Conservation (phyloP, 2,888 invertebrate species). For the Zelleria hepariella region DNA sequence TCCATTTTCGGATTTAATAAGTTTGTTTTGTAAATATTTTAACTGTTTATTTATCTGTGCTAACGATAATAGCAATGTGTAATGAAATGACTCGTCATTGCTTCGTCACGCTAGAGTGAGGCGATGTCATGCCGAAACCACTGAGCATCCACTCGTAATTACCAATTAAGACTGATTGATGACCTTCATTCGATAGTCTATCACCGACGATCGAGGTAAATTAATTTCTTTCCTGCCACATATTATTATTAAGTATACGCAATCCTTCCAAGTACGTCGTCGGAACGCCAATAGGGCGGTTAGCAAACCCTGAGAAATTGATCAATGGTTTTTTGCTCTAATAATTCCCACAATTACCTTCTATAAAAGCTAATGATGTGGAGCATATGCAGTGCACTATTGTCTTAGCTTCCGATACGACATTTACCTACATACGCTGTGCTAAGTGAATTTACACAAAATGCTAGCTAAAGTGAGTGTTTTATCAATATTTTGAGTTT, state of each 20-base stretch:
- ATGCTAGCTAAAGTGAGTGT: slow-evolving; percentile 51
- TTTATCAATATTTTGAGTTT: too few relatives aligned
- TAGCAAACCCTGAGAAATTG: slow-evolving; percentile 61
- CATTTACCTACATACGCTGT: slow-evolving; percentile 17
- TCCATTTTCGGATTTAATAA: too few relatives aligned
- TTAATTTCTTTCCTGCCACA: slow-evolving; percentile 4
- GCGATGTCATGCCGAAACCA: background rate
- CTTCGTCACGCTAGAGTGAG: background rate
- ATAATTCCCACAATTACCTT: slow-evolving; percentile 66
- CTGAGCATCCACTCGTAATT: background rate
- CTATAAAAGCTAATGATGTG: slow-evolving; percentile 60
- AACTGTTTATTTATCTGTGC: too few relatives aligned
- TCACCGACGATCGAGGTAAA: background rate
- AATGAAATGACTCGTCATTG: background rate
- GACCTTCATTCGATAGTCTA: background rate
- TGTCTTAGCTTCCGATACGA: slow-evolving; percentile 28
- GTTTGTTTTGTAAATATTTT: too few relatives aligned
- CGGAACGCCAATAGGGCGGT: slow-evolving; percentile 47
- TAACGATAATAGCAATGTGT: background rate
- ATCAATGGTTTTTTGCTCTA: slow-evolving; percentile 65
- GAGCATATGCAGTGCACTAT: slow-evolving; percentile 32
- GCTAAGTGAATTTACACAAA: slow-evolving; percentile 17
- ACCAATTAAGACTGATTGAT: background rate
- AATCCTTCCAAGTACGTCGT: slow-evolving; percentile 19
- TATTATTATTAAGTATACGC: slow-evolving; percentile 4